Percentiles rank a stretch among this genome's conserved stretches.
Conservation (phyloP, 2,113 vertebrate species). For the Rhegmatorhina hoffmannsi region DNA sequence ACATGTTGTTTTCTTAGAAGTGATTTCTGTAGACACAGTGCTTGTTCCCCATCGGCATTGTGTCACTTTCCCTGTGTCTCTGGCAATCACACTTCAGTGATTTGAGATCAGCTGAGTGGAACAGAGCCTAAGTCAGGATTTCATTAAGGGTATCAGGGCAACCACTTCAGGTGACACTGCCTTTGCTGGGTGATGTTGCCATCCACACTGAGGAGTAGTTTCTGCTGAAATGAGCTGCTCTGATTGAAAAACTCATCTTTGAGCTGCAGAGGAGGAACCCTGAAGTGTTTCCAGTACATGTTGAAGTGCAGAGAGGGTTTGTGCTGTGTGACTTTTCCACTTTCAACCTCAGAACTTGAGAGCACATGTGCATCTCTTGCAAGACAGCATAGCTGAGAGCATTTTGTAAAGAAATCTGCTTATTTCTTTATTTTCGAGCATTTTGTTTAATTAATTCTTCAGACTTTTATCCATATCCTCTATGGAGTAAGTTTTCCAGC, state of each 20-base stretch:
- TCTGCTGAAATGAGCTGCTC: background rate
- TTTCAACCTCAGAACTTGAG: background rate
- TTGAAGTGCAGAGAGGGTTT: background rate
- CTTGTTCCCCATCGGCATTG: background rate
- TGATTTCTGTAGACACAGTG: background rate
- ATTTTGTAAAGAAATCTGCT: background rate
- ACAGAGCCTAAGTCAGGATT: background rate
- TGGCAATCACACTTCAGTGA: background rate
- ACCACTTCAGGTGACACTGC: background rate
- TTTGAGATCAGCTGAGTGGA: background rate
- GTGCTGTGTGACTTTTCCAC: background rate
- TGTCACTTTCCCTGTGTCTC: background rate
- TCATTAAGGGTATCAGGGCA: background rate
- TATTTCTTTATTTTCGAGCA: background rate
- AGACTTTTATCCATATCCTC: background rate
- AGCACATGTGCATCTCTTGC: fast-evolving
- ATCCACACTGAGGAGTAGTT: background rate
- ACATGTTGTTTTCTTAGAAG: background rate
- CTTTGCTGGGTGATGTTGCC: background rate
- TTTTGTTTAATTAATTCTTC: background rate
- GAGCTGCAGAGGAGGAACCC: background rate
- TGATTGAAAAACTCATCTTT: background rate
- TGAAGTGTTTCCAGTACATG: background rate
- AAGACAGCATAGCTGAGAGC: background rate
- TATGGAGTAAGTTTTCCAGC: background rate